Evolutionary conservation across 2,113 vertebrate species (phyloP).

Genomic region (Falco punctatus): DNA sequence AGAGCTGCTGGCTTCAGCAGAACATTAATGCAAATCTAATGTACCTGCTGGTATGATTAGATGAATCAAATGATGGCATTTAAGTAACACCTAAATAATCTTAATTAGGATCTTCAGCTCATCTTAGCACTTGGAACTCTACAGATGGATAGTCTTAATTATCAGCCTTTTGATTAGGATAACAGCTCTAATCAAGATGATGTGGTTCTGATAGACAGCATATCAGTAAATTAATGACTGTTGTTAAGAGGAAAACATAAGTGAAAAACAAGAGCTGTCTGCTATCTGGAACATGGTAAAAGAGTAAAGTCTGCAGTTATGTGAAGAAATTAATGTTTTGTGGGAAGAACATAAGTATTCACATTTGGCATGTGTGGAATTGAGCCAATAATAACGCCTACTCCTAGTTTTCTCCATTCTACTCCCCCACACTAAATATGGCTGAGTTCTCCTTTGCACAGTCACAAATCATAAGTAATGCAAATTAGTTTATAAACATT

Average conservation of each 20-base stretch:
- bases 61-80: constrained; percentile 86
- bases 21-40: constrained; percentile 85
- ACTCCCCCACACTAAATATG: neutral
- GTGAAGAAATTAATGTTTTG: constrained; percentile 31
- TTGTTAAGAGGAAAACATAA: constrained; percentile 75
- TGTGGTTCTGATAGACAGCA: constrained; percentile 81
- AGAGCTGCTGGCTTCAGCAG: constrained; percentile 79
- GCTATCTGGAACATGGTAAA: constrained; percentile 57
- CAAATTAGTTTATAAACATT: constrained; percentile 37
- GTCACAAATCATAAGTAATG: constrained; percentile 29
- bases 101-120: constrained; percentile 86
- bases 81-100: constrained; percentile 87
- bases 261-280: constrained; percentile 68
- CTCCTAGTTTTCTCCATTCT: neutral
- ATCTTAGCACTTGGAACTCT: constrained; percentile 82
- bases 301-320: constrained; percentile 44
- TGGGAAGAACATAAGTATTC: constrained; percentile 48
- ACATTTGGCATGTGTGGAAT: constrained; percentile 64
- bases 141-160: constrained; percentile 86
- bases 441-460: neutral
- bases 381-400: constrained; percentile 14
- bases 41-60: constrained; percentile 88
- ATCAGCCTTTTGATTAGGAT: constrained; percentile 87
- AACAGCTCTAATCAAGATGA: constrained; percentile 86
- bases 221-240: constrained; percentile 84